phyloP scores from a whole-genome alignment of 2,113 vertebrate genomes.

The Stegastes partitus region DNA sequence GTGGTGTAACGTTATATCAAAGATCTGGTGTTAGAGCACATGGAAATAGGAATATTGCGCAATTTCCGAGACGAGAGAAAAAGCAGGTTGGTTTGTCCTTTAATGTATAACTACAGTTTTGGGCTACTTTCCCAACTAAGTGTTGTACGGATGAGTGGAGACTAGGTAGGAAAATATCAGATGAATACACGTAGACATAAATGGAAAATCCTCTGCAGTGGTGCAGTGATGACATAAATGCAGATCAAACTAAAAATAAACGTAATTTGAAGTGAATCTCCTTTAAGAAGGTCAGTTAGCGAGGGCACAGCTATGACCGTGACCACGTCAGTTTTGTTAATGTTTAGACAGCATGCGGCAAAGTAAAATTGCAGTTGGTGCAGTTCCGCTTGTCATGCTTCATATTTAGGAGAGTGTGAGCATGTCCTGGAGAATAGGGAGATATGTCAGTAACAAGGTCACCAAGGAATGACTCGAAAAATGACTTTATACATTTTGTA shows the following conservation, averaged over 20 bases:
- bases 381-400: conserved; percentile 67
- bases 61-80: no score
- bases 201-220: background rate
- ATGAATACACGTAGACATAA: background rate
- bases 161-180: background rate
- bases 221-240: conserved; percentile 23
- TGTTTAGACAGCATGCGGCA: conserved; percentile 55
- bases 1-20: no score
- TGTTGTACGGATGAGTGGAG: background rate
- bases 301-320: conserved; percentile 19
- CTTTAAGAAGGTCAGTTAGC: conserved; percentile 55
- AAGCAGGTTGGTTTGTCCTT: background rate
- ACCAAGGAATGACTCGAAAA: conserved; percentile 34
- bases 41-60: no score
- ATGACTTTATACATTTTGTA: conserved; percentile 27
- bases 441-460: conserved; percentile 61
- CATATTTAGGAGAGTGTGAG: conserved; percentile 49
- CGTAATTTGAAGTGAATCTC: conserved; percentile 55
- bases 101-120: background rate
- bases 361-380: conserved; percentile 62
- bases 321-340: conserved; percentile 57
- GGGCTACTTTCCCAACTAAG: background rate
- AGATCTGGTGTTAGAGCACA: no score
- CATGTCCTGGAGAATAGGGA: conserved; percentile 43
- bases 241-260: conserved; percentile 15